phyloP scores from a whole-genome alignment of 2,888 invertebrate species.

The Lingula anatina region DNA sequence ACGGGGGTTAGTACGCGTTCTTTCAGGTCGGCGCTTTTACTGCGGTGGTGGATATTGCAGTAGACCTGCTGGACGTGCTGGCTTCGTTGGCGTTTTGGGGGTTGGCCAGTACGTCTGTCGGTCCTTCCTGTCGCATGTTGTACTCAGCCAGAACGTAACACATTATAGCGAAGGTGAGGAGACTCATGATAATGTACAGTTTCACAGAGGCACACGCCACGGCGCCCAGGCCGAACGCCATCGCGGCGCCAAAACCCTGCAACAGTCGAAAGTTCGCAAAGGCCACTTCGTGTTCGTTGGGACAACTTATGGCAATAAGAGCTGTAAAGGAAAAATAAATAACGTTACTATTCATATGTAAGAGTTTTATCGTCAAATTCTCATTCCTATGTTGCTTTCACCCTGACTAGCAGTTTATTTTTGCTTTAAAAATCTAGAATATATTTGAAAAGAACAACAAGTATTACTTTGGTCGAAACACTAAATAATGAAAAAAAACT shows the following conservation, averaged over 20 bases:
- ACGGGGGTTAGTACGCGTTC: too few species aligned
- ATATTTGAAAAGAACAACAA: too few species aligned
- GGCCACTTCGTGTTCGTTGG: conserved; percentile 46
- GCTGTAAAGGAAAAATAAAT: conserved; percentile 23
- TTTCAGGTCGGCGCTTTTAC: too few species aligned
- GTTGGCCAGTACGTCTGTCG: too few species aligned
- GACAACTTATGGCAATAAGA: conserved; percentile 44
- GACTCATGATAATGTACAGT: conserved; percentile 41
- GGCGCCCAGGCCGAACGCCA: conserved; percentile 39
- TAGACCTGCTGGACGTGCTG: too few species aligned
- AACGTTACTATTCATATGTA: background rate
- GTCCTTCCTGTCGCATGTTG: conserved; percentile 25
- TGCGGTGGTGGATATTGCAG: too few species aligned
- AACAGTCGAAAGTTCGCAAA: conserved; percentile 49
- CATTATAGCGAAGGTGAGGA: conserved; percentile 43
- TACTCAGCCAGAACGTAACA: conserved; percentile 48
- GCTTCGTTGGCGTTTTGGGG: too few species aligned
- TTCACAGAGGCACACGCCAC: conserved; percentile 39
- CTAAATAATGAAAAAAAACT: too few species aligned
- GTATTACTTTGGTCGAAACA: too few species aligned
- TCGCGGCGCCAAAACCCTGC: conserved; percentile 45
- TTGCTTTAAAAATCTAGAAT: too few species aligned
- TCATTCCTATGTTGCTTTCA: background rate
- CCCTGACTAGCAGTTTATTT: background rate
- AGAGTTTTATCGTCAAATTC: background rate